Percentiles rank a stretch among this genome's conserved stretches.
These are phyloP conservation scores for Lerista edwardsae DNA, from an alignment of 2,797 vertebrate genomes.

Conservation along the genomic window DNA sequence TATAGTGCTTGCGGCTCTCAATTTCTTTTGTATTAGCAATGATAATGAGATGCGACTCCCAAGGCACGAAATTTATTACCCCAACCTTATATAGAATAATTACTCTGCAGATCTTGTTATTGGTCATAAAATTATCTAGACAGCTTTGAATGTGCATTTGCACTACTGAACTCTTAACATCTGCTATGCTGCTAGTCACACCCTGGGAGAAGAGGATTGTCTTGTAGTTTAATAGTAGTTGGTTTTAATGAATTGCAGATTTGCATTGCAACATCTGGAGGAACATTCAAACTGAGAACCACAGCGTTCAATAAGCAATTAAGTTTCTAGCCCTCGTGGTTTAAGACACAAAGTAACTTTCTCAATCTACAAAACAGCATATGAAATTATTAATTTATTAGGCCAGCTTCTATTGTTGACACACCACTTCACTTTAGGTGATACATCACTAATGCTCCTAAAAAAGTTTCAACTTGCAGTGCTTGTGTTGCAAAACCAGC, in stretches of 20 bases:
- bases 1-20: neutral
- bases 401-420: neutral
- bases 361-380: neutral
- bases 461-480: neutral
- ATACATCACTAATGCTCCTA: too few species aligned
- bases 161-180: slow-evolving; percentile 35
- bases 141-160: slow-evolving; percentile 26
- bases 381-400: neutral
- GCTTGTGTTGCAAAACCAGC: too few species aligned
- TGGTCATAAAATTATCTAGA: slow-evolving; percentile 33
- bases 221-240: neutral
- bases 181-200: neutral
- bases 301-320: neutral
- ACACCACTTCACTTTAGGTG: neutral
- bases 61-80: slow-evolving; percentile 9
- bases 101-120: slow-evolving; percentile 9
- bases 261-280: neutral
- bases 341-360: neutral
- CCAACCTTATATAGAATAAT: neutral
- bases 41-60: neutral
- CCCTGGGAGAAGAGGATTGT: neutral
- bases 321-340: neutral
- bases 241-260: slow-evolving; percentile 21
- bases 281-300: neutral
- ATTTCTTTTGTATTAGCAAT: slow-evolving; percentile 12